phyloP scores from a whole-genome alignment of 2,888 invertebrate species.

The Drosophila siamana region DNA sequence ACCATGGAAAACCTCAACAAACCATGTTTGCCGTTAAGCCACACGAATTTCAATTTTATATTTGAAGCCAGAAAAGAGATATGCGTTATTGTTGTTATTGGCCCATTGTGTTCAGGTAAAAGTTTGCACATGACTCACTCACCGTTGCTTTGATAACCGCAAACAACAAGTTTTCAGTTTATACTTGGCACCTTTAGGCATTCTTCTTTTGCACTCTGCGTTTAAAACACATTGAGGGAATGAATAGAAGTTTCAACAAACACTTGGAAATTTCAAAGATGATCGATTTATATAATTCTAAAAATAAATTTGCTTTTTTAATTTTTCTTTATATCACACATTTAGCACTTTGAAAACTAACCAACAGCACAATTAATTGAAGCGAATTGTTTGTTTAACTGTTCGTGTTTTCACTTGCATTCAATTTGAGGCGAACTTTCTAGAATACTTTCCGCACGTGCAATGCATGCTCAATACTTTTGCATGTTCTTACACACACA shows the following conservation, averaged over 20 bases:
- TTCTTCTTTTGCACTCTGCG: constrained; percentile 13
- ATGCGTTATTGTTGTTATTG: constrained; percentile 19
- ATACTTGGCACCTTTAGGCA: constrained; percentile 14
- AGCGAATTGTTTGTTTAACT: neutral
- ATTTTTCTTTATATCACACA: neutral
- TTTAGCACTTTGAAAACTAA: constrained; percentile 2
- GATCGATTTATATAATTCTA: constrained; percentile 7
- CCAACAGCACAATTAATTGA: neutral
- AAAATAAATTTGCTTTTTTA: neutral
- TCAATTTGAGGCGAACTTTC: constrained; percentile 34
- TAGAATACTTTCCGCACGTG: constrained; percentile 31
- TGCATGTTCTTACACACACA: neutral
- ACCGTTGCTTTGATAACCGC: constrained; percentile 54
- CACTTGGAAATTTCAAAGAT: neutral
- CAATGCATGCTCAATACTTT: constrained; percentile 10
- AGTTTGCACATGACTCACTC: constrained; percentile 63
- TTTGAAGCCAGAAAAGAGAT: neutral
- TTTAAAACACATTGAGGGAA: constrained; percentile 4
- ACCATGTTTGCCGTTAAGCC: neutral
- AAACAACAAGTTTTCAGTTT: constrained; percentile 25
- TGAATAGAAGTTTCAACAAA: neutral
- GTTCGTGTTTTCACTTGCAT: constrained; percentile 17
- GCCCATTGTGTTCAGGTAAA: constrained; percentile 15
- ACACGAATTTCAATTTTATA: constrained; percentile 25
- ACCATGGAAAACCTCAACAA: constrained; percentile 3